These are phyloP conservation scores for Gastracanthus pulcherrimus DNA, from an alignment of 2,888 invertebrate genomes.

Conservation along the genomic window DNA sequence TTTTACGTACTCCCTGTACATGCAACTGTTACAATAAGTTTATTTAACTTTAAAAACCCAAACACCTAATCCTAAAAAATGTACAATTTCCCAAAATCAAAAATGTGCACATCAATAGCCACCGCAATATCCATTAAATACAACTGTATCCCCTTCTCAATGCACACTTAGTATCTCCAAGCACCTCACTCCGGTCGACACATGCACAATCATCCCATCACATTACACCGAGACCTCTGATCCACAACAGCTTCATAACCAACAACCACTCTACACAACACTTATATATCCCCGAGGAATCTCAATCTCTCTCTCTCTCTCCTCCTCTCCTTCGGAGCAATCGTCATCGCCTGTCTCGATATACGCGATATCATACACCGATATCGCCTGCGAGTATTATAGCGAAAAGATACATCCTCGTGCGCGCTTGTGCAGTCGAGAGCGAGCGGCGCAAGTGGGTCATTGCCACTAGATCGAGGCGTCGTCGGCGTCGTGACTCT, in stretches of 20 bases:
- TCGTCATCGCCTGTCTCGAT: neutral
- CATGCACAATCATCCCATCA: too few relatives aligned
- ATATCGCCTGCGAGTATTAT: neutral
- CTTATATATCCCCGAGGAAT: too few relatives aligned
- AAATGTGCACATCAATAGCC: neutral
- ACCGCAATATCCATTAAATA: neutral
- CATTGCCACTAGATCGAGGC: conserved; percentile 48
- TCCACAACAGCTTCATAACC: too few relatives aligned
- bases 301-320: neutral
- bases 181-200: neutral
- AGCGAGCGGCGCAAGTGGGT: conserved; percentile 41
- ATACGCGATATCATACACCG: neutral
- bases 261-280: too few relatives aligned
- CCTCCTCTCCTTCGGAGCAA: conserved; percentile 1
- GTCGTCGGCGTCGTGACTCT: conserved; percentile 26
- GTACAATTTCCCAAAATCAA: too few relatives aligned
- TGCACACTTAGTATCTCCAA: neutral
- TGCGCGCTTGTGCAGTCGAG: conserved; percentile 6
- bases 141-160: neutral
- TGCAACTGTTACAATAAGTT: too few relatives aligned
- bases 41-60: too few relatives aligned
- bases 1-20: too few relatives aligned
- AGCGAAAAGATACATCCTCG: too few relatives aligned
- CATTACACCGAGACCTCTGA: too few relatives aligned
- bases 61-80: too few relatives aligned